Evolutionary conservation across 2,888 invertebrate genomes (phyloP).

Genomic region (Lobophora halterata): DNA sequence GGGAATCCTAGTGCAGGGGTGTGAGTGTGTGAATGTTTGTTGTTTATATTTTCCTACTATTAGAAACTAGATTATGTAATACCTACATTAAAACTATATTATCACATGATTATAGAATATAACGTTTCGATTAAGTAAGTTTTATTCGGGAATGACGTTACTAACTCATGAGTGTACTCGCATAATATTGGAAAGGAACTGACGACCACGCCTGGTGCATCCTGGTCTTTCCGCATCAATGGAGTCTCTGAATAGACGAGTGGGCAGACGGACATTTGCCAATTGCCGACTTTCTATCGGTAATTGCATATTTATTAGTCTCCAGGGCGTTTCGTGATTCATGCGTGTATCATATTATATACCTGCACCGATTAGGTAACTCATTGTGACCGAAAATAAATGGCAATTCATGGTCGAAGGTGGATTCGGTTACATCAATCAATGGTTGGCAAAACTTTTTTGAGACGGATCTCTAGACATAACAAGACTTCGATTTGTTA

Average conservation of each 20-base stretch:
- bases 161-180: too few species aligned
- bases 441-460: slow-evolving; percentile 10
- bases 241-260: slow-evolving; percentile 51
- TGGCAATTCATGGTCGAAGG: slow-evolving; percentile 21
- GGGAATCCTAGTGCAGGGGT: too few species aligned
- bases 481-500: slow-evolving; percentile 16
- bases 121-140: too few species aligned
- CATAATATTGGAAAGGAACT: slow-evolving; percentile 14
- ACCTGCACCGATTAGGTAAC: slow-evolving; percentile 23
- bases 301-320: slow-evolving; percentile 53
- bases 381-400: slow-evolving; percentile 23
- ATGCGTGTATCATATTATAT: slow-evolving; percentile 32
- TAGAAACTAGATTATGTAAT: too few species aligned
- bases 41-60: too few species aligned
- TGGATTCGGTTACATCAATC: slow-evolving; percentile 17
- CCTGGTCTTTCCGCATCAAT: slow-evolving; percentile 59
- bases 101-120: too few species aligned
- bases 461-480: slow-evolving; percentile 10
- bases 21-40: too few species aligned
- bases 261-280: slow-evolving; percentile 61
- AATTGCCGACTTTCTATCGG: slow-evolving; percentile 71
- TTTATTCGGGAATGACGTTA: too few species aligned
- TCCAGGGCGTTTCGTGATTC: slow-evolving; percentile 45
- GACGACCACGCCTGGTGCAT: slow-evolving; percentile 56
- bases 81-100: too few species aligned